phyloP scores from a whole-genome alignment of 2,113 vertebrate species.

The western clawed frog (Xenopus tropicalis) region DNA sequence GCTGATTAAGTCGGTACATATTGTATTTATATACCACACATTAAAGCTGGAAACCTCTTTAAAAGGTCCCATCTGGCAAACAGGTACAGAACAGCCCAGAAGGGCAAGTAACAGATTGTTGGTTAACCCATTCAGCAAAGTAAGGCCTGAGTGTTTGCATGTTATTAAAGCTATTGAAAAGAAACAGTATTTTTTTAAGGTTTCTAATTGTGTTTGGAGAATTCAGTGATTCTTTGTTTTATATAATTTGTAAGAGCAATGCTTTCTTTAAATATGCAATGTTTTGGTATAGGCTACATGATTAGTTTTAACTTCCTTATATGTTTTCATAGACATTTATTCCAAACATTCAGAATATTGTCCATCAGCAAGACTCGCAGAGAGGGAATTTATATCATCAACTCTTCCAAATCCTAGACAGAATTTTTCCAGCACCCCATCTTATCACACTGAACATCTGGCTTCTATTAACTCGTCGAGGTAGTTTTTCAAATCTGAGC shows the following conservation, averaged over 20 bases:
- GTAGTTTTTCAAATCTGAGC: constrained; percentile 27
- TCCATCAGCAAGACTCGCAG: constrained; percentile 18
- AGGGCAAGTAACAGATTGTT: neutral
- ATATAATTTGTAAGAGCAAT: too few species aligned
- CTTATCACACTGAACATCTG: constrained; percentile 40
- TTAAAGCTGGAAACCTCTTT: neutral
- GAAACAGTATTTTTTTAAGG: too few species aligned
- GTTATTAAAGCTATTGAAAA: too few species aligned
- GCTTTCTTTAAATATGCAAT: too few species aligned
- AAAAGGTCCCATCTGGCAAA: constrained; percentile 20
- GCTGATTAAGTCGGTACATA: neutral
- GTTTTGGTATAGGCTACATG: too few species aligned
- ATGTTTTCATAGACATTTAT: too few species aligned
- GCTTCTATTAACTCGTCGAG: constrained; percentile 28
- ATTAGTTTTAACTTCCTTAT: too few species aligned
- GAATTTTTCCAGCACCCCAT: constrained; percentile 41
- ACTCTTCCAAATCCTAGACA: constrained; percentile 19
- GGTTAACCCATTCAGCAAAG: constrained; percentile 5
- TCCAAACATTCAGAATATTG: neutral
- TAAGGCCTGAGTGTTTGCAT: too few species aligned
- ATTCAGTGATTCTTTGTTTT: too few species aligned
- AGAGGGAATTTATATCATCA: constrained; percentile 30
- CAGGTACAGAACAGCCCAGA: constrained; percentile 4
- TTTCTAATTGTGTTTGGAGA: too few species aligned
- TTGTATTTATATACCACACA: neutral